Conservation (phyloP, 1,140 invertebrate genomes). For the Drosophila simulans region DNA sequence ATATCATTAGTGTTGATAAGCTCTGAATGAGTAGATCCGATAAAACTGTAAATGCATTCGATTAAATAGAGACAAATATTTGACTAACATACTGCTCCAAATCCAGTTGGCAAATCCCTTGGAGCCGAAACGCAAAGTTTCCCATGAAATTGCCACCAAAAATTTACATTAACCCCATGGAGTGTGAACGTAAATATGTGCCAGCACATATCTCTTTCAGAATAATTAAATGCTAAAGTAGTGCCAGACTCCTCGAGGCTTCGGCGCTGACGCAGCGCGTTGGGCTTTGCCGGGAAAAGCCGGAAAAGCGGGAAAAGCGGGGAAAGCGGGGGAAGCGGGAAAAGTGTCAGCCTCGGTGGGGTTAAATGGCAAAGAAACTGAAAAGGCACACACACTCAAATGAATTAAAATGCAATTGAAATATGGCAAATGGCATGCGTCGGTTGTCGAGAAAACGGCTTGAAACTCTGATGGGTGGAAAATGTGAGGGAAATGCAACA, state of each 20-base stretch:
- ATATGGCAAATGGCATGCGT: slow-evolving; percentile 71
- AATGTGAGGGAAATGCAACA: slow-evolving; percentile 17
- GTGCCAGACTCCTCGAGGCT: slow-evolving; percentile 21
- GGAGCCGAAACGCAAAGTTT: slow-evolving; percentile 22
- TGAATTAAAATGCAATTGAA: slow-evolving; percentile 75
- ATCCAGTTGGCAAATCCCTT: slow-evolving; percentile 30
- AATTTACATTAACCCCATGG: slow-evolving; percentile 52
- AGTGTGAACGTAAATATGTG: slow-evolving; percentile 33
- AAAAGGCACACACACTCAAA: slow-evolving; percentile 56
- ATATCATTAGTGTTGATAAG: too few relatives aligned
- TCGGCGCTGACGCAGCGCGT: slow-evolving; percentile 14
- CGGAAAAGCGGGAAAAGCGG: slow-evolving; percentile 10
- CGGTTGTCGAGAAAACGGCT: slow-evolving; percentile 42
- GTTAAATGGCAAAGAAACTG: slow-evolving; percentile 59
- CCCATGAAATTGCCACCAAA: slow-evolving; percentile 29
- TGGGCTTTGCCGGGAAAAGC: slow-evolving; percentile 14
- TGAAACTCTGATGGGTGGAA: slow-evolving; percentile 1
- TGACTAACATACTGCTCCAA: slow-evolving; percentile 10
- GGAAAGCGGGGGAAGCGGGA: slow-evolving; percentile 8
- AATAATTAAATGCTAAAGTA: slow-evolving; percentile 60
- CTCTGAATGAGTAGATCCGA: too few relatives aligned
- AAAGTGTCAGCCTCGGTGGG: slow-evolving; percentile 46
- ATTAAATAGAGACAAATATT: too few relatives aligned
- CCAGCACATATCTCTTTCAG: slow-evolving; percentile 23
- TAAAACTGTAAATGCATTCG: too few relatives aligned